Conservation (phyloP, 1,140 invertebrate species). For the Harpegnathos saltator region DNA sequence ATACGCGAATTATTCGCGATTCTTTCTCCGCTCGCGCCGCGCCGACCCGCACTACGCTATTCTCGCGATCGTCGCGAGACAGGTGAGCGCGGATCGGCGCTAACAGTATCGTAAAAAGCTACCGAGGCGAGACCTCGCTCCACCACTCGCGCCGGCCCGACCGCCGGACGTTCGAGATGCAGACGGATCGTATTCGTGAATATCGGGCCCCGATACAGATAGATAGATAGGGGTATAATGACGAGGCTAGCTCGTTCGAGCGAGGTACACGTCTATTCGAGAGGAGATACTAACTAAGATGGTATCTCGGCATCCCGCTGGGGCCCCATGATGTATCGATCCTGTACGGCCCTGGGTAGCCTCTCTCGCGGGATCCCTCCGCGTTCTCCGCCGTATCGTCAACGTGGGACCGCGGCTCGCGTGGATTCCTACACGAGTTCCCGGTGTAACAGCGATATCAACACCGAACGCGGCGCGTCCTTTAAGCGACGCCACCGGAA, state of each 20-base stretch:
- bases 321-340: constrained; percentile 83
- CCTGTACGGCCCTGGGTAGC: constrained; percentile 78
- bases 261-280: constrained; percentile 76
- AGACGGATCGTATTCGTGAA: constrained; percentile 66
- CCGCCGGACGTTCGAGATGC: constrained; percentile 33
- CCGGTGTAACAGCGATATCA: constrained; percentile 72
- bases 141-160: background rate
- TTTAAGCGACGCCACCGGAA: constrained; percentile 62
- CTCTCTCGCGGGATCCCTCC: constrained; percentile 32
- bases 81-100: constrained; percentile 27
- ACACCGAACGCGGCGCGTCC: constrained; percentile 56
- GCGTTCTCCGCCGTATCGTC: constrained; percentile 69
- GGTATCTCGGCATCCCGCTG: constrained; percentile 80
- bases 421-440: constrained; percentile 70
- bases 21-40: background rate
- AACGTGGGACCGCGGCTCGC: constrained; percentile 69
- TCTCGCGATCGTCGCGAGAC: background rate
- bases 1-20: background rate
- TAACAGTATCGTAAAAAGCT: constrained; percentile 55
- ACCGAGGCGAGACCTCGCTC: constrained; percentile 37
- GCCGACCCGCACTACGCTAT: background rate
- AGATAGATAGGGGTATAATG: constrained; percentile 80
- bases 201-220: constrained; percentile 79
- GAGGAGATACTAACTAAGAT: constrained; percentile 80
- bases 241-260: constrained; percentile 70